phyloP scores from a whole-genome alignment of 2,797 vertebrate species.

The Columba guinea region DNA sequence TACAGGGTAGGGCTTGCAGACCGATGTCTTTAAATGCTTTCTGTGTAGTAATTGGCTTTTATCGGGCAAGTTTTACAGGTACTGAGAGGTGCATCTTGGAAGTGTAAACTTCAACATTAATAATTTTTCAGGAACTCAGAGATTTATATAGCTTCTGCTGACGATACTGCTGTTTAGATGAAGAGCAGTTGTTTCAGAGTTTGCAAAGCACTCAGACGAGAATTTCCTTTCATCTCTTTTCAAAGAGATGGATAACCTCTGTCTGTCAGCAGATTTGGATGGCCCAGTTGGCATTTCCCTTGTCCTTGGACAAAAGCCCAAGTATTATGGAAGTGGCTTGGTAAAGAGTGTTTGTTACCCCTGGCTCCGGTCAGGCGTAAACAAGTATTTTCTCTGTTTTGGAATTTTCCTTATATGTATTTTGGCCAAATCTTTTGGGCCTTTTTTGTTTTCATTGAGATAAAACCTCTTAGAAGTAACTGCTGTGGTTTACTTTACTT shows the following conservation, averaged over 20 bases:
- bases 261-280: slow-evolving; percentile 5
- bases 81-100: background rate
- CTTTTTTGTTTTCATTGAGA: slow-evolving; percentile 14
- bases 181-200: slow-evolving; percentile 15
- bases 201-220: background rate
- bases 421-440: background rate
- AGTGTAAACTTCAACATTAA: background rate
- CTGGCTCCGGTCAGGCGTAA: background rate
- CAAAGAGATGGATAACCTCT: slow-evolving; percentile 32
- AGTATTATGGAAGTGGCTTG: slow-evolving; percentile 36
- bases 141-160: background rate
- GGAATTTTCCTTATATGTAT: background rate
- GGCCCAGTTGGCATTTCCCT: slow-evolving; percentile 39
- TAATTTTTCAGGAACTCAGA: background rate
- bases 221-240: slow-evolving; percentile 15
- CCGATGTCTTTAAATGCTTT: slow-evolving; percentile 1
- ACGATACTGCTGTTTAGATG: background rate
- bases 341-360: background rate
- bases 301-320: slow-evolving; percentile 17
- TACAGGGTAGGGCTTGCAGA: background rate
- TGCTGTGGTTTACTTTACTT: background rate
- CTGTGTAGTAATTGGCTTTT: background rate
- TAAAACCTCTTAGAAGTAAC: background rate
- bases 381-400: slow-evolving; percentile 1
- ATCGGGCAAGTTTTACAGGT: background rate